These are phyloP conservation scores for Anorthoa munda DNA, from an alignment of 2,888 invertebrate species.

Conservation along the genomic window DNA sequence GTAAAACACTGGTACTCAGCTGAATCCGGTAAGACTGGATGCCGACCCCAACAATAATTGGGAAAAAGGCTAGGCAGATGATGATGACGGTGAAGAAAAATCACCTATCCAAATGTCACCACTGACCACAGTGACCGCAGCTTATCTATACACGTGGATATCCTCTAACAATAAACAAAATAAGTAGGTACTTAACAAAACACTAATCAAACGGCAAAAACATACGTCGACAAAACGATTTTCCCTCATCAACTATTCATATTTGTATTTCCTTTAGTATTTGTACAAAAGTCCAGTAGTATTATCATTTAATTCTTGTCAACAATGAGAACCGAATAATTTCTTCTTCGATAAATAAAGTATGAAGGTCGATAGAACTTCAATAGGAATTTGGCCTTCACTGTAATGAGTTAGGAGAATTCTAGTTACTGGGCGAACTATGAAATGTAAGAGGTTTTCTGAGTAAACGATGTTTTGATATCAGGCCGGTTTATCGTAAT, in stretches of 20 bases:
- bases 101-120: too few species aligned
- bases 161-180: background rate
- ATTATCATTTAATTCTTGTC: background rate
- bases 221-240: background rate
- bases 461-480: too few species aligned
- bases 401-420: background rate
- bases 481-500: background rate
- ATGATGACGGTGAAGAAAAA: too few species aligned
- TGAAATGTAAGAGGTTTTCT: background rate
- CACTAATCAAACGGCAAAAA: background rate
- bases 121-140: too few species aligned
- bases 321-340: conserved; percentile 22
- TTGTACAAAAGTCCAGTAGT: conserved; percentile 4
- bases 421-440: background rate
- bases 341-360: conserved; percentile 26
- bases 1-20: too few species aligned
- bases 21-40: too few species aligned
- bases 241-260: conserved; percentile 22
- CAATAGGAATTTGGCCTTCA: conserved; percentile 23
- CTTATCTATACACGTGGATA: background rate
- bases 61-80: too few species aligned
- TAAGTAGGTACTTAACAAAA: background rate
- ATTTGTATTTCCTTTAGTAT: conserved; percentile 12
- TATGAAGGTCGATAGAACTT: conserved; percentile 23
- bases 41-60: too few species aligned